phyloP scores from a whole-genome alignment of 1,140 invertebrate species.

The Linepithema humile region DNA sequence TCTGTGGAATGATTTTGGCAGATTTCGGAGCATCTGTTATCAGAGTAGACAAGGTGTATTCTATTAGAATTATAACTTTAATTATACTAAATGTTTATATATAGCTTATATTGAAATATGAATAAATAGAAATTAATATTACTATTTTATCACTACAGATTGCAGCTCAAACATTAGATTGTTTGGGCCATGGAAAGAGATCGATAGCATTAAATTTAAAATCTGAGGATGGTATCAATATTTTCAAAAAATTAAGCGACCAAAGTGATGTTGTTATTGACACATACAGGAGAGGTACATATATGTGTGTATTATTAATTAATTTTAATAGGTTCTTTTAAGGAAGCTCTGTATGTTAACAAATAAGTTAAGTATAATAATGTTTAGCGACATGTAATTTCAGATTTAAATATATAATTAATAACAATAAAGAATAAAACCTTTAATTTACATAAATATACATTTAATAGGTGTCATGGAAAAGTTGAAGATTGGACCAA shows the following conservation, averaged over 20 bases:
- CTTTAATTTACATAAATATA: slow-evolving; percentile 28
- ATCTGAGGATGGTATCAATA: slow-evolving; percentile 87
- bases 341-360: neutral
- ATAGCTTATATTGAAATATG: neutral
- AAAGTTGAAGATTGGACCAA: slow-evolving; percentile 94
- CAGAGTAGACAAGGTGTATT: slow-evolving; percentile 93
- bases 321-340: neutral
- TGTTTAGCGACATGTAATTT: neutral
- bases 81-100: neutral
- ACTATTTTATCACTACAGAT: slow-evolving; percentile 46
- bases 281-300: slow-evolving; percentile 96
- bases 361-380: neutral
- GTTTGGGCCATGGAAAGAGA: slow-evolving; percentile 93
- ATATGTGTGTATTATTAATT: slow-evolving; percentile 86
- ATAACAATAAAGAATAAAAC: slow-evolving; percentile 17
- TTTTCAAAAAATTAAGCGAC: slow-evolving; percentile 90
- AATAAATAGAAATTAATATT: slow-evolving; percentile 32
- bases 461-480: slow-evolving; percentile 94
- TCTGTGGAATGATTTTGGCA: slow-evolving; percentile 97
- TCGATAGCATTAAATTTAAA: slow-evolving; percentile 95
- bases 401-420: neutral
- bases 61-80: slow-evolving; percentile 19
- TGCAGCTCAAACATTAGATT: slow-evolving; percentile 81
- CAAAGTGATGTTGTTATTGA: slow-evolving; percentile 96
- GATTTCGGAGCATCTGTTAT: slow-evolving; percentile 98